Evolutionary conservation across 2,113 vertebrate species (phyloP).

Genomic region (Aspiorhynchus laticeps): DNA sequence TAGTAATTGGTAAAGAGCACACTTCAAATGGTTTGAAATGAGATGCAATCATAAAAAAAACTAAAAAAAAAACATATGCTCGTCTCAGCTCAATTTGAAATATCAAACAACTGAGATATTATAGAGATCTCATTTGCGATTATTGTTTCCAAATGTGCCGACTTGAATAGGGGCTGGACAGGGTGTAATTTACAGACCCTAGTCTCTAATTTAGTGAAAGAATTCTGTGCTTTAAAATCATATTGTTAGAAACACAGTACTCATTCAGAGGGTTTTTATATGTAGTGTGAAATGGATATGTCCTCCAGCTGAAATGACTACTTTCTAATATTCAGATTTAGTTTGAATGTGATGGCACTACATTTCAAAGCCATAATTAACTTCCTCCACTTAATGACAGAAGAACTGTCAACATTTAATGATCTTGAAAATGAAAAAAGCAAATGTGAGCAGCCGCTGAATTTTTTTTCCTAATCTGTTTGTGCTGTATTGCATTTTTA

Average conservation of each 20-base stretch:
- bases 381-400: slow-evolving; percentile 15
- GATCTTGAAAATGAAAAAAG: slow-evolving; percentile 29
- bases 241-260: background rate
- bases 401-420: slow-evolving; percentile 39
- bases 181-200: background rate
- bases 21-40: background rate
- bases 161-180: background rate
- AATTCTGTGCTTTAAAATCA: slow-evolving; percentile 8
- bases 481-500: slow-evolving; percentile 8
- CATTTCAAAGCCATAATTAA: slow-evolving; percentile 33
- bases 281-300: slow-evolving; percentile 18
- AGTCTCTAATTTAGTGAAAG: background rate
- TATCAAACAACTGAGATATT: background rate
- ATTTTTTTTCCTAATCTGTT: slow-evolving; percentile 40
- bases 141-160: background rate
- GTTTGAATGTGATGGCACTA: slow-evolving; percentile 11
- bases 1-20: background rate
- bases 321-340: slow-evolving; percentile 15
- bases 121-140: background rate
- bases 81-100: background rate
- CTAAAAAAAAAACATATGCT: background rate
- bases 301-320: background rate
- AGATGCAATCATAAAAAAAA: slow-evolving; percentile 1
- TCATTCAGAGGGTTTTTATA: background rate
- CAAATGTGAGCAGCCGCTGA: slow-evolving; percentile 14